A percentile compares a stretch with the other conserved stretches of the same genome.
Conservation (phyloP, 2,797 vertebrate genomes). For the Ceryle rudis region DNA sequence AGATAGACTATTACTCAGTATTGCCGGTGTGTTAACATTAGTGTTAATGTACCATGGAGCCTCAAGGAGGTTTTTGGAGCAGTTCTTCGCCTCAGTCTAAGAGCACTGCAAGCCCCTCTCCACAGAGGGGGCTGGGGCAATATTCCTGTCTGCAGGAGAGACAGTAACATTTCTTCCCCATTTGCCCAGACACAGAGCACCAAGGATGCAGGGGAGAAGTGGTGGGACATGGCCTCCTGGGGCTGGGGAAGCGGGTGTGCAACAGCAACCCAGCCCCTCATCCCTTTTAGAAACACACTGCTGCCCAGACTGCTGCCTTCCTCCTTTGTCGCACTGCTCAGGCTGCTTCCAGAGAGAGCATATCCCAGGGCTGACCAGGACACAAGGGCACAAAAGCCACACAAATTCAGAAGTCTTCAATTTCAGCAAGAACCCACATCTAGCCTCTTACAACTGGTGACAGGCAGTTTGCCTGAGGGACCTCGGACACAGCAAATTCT, state of each 20-base stretch:
- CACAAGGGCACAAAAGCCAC: neutral
- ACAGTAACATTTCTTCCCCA: neutral
- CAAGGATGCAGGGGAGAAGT: neutral
- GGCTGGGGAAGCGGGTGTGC: rapidly evolving
- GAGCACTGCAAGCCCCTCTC: neutral
- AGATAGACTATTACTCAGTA: neutral
- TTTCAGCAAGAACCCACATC: neutral
- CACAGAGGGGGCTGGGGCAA: neutral
- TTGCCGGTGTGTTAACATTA: neutral
- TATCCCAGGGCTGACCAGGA: neutral
- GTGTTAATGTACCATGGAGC: neutral
- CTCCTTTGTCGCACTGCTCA: rapidly evolving
- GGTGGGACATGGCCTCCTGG: neutral
- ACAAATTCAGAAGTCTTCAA: neutral
- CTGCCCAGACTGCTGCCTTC: neutral
- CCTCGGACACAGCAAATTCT: neutral
- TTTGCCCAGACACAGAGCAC: neutral
- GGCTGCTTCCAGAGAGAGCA: rapidly evolving
- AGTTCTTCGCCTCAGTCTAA: neutral
- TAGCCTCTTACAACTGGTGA: neutral
- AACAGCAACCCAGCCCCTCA: rapidly evolving
- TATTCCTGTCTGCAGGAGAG: neutral
- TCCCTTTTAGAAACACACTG: neutral
- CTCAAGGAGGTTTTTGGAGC: neutral
- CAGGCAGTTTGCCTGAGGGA: neutral